Percentiles rank a stretch among this genome's conserved stretches.
Conservation (phyloP, 2,888 invertebrate species). For the Hofmannophila pseudospretella region DNA sequence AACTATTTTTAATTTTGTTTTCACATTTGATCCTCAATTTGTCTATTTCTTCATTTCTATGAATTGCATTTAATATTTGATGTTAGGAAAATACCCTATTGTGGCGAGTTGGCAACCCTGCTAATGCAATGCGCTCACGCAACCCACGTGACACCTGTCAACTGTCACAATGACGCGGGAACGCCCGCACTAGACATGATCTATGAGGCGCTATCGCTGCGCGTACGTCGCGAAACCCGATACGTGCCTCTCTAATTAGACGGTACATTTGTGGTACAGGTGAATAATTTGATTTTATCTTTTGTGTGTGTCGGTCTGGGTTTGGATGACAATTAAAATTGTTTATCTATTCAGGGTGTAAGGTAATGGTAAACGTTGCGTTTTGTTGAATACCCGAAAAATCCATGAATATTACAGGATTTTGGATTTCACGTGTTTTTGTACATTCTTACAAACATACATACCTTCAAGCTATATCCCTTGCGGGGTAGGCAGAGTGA, state of each 20-base stretch:
- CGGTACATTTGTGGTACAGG: constrained; percentile 25
- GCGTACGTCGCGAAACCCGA: constrained; percentile 58
- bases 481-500: too few relatives aligned
- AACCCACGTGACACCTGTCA: constrained; percentile 71
- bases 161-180: constrained; percentile 55
- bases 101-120: constrained; percentile 1
- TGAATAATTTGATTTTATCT: constrained; percentile 18
- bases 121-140: constrained; percentile 52
- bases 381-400: too few relatives aligned
- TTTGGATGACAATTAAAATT: neutral
- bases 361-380: too few relatives aligned
- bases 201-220: constrained; percentile 44
- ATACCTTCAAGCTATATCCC: too few relatives aligned
- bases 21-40: too few relatives aligned
- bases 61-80: too few relatives aligned
- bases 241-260: constrained; percentile 55
- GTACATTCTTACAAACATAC: too few relatives aligned
- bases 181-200: constrained; percentile 62
- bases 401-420: too few relatives aligned
- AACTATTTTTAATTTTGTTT: too few relatives aligned
- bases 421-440: too few relatives aligned
- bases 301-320: neutral
- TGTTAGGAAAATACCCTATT: too few relatives aligned
- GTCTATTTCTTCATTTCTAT: too few relatives aligned
- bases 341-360: neutral